Base-by-base conservation (phyloP, 2,888 invertebrate genomes). In the Creontiades dilutus region DNA sequence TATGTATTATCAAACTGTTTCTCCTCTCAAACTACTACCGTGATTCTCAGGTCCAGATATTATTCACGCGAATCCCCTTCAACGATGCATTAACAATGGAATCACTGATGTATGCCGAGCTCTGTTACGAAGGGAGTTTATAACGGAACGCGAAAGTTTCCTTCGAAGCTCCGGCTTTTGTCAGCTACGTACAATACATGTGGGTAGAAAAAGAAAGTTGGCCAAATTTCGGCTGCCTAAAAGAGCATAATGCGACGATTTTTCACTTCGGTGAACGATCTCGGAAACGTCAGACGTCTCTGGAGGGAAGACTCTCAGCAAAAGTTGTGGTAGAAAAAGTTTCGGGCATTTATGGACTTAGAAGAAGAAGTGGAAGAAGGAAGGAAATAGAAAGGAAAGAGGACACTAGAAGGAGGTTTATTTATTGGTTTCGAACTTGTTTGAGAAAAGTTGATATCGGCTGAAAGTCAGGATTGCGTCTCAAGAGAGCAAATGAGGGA, bases 141-240 rank as follows among this genome's bases (percentile, higher is more conserved):
- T 16, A 1, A 57, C n/a, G 57, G 57, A n/a, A 57, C 57, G 16
- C 37, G n/a, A 57, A 57, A 57, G 57, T 57, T n/a, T 57, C n/a
- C 57, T n/a, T 57, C 57, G n/a, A 57, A 57, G n/a, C n/a, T 14
- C 19, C 57, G 7, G n/a, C 57, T n/a, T 57, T 57, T 57, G 57
- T 57, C n/a, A n/a, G 0, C 57, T 16, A n/a, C 57, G 57, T 57
- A 57, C 57, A 57, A 57, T 57, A 57, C 57, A 57, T 57, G 57
- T 57, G 57, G 57, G n/a, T 16, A 7, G 57, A n/a, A 57, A 57
- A n/a, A 57, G 16, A 57, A 57, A 57, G 16, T 57, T 57, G 5
- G 57, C 16, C n/a, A 57, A 57, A n/a, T 57, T 57, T 37, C 7
- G n/a, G 37, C 37, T 37, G 37, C 37, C 37, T 37, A 37, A 37